Percentiles rank a stretch among this genome's conserved stretches.
Conservation (phyloP, 2,113 vertebrate genomes). For the Grammomys dolichurus region DNA sequence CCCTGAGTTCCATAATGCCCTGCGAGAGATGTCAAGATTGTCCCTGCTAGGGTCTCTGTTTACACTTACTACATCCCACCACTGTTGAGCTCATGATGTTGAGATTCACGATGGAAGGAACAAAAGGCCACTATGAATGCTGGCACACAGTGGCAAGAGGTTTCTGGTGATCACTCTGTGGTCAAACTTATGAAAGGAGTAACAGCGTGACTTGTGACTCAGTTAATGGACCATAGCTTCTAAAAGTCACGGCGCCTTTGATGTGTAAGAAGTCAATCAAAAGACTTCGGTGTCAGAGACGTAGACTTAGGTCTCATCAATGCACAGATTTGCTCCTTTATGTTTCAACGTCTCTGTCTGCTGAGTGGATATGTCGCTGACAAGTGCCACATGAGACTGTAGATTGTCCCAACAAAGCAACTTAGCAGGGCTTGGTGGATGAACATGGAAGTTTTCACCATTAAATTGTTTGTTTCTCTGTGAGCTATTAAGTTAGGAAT, state of each 20-base stretch:
- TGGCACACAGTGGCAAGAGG: background rate
- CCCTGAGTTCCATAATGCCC: background rate
- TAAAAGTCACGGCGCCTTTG: background rate
- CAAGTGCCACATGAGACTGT: background rate
- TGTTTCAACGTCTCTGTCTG: background rate
- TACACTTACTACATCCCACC: background rate
- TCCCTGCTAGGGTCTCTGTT: background rate
- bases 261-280: background rate
- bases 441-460: background rate
- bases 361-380: background rate
- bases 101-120: background rate
- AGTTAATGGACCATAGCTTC: background rate
- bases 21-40: background rate
- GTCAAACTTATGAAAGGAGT: background rate
- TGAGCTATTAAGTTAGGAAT: background rate
- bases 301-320: background rate
- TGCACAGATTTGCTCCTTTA: background rate
- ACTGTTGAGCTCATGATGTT: background rate
- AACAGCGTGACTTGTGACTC: background rate
- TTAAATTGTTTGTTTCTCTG: background rate
- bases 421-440: background rate
- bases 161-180: background rate
- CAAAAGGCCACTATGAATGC: fast-evolving
- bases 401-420: background rate
- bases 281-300: background rate